A percentile compares a stretch with the other conserved stretches of the same genome.
Evolutionary conservation across 2,888 invertebrate genomes (phyloP).

Genomic region (Trichopoda pennipes): DNA sequence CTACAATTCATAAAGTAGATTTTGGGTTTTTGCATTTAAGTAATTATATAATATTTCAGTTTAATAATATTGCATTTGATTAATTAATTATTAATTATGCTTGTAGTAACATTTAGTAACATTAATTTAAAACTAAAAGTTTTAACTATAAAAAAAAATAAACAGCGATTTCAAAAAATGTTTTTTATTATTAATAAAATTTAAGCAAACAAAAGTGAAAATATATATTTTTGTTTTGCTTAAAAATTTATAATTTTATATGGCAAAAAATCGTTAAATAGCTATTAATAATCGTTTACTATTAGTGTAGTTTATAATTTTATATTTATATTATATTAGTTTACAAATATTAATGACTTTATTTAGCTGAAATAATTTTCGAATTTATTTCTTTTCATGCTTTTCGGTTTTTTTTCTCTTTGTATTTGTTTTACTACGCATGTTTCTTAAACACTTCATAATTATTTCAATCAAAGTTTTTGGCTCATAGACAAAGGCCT

Average conservation of each 20-base stretch:
- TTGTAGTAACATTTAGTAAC: slow-evolving; percentile 65
- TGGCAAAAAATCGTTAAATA: slow-evolving; percentile 44
- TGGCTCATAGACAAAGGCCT: slow-evolving; percentile 11
- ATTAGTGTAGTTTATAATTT: slow-evolving; percentile 46
- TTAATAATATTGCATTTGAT: slow-evolving; percentile 64
- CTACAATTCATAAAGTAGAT: slow-evolving; percentile 42
- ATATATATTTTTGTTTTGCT: slow-evolving; percentile 10
- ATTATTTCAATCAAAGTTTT: slow-evolving; percentile 46
- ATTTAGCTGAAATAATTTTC: slow-evolving; percentile 44
- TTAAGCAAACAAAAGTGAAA: slow-evolving; percentile 48
- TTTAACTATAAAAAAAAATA: slow-evolving; percentile 30
- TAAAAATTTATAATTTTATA: slow-evolving; percentile 28
- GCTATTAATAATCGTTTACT: slow-evolving; percentile 21
- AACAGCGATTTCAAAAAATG: slow-evolving; percentile 24
- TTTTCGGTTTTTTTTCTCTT: slow-evolving; percentile 27
- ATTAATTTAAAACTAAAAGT: slow-evolving; percentile 54
- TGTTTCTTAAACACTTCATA: slow-evolving; percentile 67
- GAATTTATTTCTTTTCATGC: slow-evolving; percentile 16
- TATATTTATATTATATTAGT: slow-evolving; percentile 45
- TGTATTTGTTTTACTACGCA: slow-evolving; percentile 28
- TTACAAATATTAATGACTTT: slow-evolving; percentile 55
- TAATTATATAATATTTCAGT: slow-evolving; percentile 51
- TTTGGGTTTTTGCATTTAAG: slow-evolving; percentile 43
- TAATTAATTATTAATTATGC: slow-evolving; percentile 54
- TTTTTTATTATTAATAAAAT: slow-evolving; percentile 7